Conservation (phyloP, 1,140 invertebrate species). For the Leptinotarsa lineolata region DNA sequence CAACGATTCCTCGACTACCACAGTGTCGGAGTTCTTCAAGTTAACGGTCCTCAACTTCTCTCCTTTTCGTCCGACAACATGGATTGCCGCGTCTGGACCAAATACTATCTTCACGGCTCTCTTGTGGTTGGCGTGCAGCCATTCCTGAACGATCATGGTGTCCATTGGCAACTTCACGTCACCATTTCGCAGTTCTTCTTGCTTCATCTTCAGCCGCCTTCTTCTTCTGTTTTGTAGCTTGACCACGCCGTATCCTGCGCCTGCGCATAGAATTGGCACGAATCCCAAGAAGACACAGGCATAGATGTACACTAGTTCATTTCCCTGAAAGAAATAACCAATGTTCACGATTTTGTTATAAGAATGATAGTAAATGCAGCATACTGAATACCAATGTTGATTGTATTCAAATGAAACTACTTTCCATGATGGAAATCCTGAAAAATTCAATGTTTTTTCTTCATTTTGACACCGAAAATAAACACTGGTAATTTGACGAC, state of each 20-base stretch:
- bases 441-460: too few species aligned
- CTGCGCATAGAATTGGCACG: constrained; percentile 88
- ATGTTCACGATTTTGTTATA: too few species aligned
- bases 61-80: constrained; percentile 86
- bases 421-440: too few species aligned
- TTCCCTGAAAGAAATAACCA: constrained; percentile 70
- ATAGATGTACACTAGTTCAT: constrained; percentile 96
- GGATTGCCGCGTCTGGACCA: constrained; percentile 79
- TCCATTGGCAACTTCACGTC: constrained; percentile 76
- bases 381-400: too few species aligned
- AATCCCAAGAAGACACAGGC: constrained; percentile 87
- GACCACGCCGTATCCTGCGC: constrained; percentile 90
- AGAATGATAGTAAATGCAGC: too few species aligned
- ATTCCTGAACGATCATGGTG: constrained; percentile 93
- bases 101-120: constrained; percentile 89
- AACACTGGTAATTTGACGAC: too few species aligned
- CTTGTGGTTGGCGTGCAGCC: constrained; percentile 92
- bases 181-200: constrained; percentile 72
- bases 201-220: constrained; percentile 76
- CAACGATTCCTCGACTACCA: constrained; percentile 84
- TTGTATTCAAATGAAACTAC: too few species aligned
- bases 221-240: constrained; percentile 88
- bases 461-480: too few species aligned
- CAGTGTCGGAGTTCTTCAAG: constrained; percentile 72
- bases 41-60: constrained; percentile 84